phyloP scores from a whole-genome alignment of 2,888 invertebrate species.

The Anthophora plumipes region DNA sequence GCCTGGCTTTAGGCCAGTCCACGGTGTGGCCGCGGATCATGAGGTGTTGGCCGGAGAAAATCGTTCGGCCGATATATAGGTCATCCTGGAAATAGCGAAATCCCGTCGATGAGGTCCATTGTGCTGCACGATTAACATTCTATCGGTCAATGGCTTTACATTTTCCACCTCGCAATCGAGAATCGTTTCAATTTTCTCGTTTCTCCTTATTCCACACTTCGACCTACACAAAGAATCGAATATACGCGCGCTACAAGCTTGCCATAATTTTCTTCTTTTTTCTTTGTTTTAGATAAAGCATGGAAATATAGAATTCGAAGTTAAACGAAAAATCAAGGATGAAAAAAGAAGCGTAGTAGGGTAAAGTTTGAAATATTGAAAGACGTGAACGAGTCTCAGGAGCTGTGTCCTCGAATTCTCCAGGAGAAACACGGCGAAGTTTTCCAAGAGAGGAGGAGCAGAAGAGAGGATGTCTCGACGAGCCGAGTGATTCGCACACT shows the following conservation, averaged over 20 bases:
- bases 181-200: background rate
- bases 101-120: slow-evolving; percentile 66
- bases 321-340: too few relatives aligned
- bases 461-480: background rate
- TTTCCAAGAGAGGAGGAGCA: too few relatives aligned
- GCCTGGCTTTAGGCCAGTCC: slow-evolving; percentile 61
- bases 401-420: background rate
- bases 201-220: background rate
- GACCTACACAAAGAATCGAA: too few relatives aligned
- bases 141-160: slow-evolving; percentile 22
- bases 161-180: slow-evolving; percentile 11
- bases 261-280: too few relatives aligned
- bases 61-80: slow-evolving; percentile 72
- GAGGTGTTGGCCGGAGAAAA: slow-evolving; percentile 68
- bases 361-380: background rate
- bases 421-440: background rate
- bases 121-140: slow-evolving; percentile 60
- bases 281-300: too few relatives aligned
- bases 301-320: too few relatives aligned
- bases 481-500: background rate
- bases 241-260: background rate
- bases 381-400: background rate
- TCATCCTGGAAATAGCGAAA: slow-evolving; percentile 72
- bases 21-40: slow-evolving; percentile 38
- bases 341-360: too few relatives aligned